phyloP scores from a whole-genome alignment of 2,797 vertebrate genomes.

The Ibycter americanus region DNA sequence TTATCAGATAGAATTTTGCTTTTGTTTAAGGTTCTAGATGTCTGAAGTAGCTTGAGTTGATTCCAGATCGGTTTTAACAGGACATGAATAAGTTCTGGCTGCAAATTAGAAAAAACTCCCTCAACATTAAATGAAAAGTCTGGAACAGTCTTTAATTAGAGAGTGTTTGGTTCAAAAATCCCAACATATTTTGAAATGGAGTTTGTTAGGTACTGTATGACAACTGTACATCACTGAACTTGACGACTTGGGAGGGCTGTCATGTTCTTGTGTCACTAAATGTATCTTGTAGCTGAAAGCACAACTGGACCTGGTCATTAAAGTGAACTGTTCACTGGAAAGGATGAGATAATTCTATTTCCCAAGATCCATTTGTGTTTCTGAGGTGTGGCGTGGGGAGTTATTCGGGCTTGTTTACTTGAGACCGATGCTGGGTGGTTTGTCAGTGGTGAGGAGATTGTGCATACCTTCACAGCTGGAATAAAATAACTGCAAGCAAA shows the following conservation, averaged over 20 bases:
- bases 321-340: neutral
- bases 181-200: neutral
- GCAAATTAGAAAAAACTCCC: neutral
- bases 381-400: neutral
- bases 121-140: neutral
- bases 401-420: neutral
- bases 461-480: neutral
- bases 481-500: neutral
- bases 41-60: neutral
- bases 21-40: neutral
- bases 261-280: neutral
- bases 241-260: neutral
- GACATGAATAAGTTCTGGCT: neutral
- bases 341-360: neutral
- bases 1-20: neutral
- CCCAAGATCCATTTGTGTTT: neutral
- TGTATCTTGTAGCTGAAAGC: neutral
- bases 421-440: neutral
- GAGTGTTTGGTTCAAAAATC: neutral
- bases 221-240: neutral
- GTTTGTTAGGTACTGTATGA: neutral
- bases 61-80: neutral
- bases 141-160: neutral
- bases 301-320: neutral
- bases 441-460: neutral